These are phyloP conservation scores for Ramphastos sulfuratus DNA, from an alignment of 2,113 vertebrate species.

Conservation along the genomic window DNA sequence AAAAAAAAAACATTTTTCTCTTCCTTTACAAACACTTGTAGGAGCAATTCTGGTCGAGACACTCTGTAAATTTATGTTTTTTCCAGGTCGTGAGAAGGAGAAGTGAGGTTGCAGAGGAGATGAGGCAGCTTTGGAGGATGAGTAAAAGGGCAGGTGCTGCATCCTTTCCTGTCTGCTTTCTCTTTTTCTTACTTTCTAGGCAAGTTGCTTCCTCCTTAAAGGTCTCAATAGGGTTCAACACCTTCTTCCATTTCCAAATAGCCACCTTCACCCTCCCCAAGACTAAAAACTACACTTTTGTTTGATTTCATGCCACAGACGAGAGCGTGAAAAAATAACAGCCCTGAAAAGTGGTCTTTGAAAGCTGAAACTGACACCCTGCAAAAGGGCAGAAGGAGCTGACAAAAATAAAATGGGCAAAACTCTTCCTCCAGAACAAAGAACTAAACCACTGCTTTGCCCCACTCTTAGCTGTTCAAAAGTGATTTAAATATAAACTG, in stretches of 20 bases:
- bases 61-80: background rate
- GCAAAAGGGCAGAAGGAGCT: background rate
- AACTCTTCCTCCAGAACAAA: background rate
- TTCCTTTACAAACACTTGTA: background rate
- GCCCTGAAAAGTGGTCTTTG: constrained; percentile 1
- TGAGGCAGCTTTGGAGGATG: background rate
- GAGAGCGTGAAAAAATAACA: background rate
- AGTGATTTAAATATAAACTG: background rate
- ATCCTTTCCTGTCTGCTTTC: background rate
- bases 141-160: background rate
- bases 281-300: background rate
- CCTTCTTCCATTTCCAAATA: constrained; percentile 5
- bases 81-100: background rate
- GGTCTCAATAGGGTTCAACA: background rate
- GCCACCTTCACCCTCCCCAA: background rate
- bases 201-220: background rate
- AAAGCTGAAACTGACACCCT: background rate
- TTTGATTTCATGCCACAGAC: background rate
- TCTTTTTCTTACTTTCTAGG: background rate
- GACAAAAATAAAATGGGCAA: background rate
- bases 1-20: background rate
- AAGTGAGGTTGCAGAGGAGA: background rate
- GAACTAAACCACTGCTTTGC: background rate
- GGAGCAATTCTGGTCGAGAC: background rate
- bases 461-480: background rate